Base-by-base conservation (phyloP, 2,113 vertebrate species). In the Chrysochloris asiatica region DNA sequence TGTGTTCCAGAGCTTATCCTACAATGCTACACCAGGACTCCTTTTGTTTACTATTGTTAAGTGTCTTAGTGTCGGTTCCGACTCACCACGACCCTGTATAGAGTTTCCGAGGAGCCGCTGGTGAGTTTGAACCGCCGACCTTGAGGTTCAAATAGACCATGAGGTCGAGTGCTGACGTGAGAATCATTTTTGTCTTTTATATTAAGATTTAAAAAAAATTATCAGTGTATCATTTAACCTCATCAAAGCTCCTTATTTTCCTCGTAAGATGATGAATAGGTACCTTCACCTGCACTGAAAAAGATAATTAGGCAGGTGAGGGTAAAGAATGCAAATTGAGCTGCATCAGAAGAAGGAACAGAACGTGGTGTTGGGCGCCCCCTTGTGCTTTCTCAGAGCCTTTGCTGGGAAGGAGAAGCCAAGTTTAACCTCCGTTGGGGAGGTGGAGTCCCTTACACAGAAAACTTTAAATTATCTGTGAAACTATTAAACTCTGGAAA, bases 361-460 rank as follows among this genome's bases (percentile, higher is more conserved):
- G 30, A 71, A 56, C n/a, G 0, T 1, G 71, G 79, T 11, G 33
- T 22, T 4, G 56, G 9, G 73, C 30, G 69, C 75, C 83, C 3
- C 75, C 88, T 8, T 65, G 91, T 93, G 92, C 79, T 41, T 50
- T 17, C 14, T 36, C 36, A 17, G 38, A 41, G n/a, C 3, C 33
- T 69, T n/a, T 8, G 61, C 33, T 36, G 33, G 11, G 76, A 50
- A 30, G 19, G 6, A 61, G 16, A 9, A 22, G 7, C 19, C 30
- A 36, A 26, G 8, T 8, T 24, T 12, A 19, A 7, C 3, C 11
- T 63, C 50, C 33, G 0, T 0, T 6, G 30, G 30, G 36, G 22
- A 61, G 22, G 3, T n/a, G 26, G 33, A 81, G 33, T 71, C 3
- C 6, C 28, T 56, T 73, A 47, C 30, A 26, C 28, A 33, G 45